These are phyloP conservation scores for Drosophila arizonae DNA, from an alignment of 1,140 invertebrate species.

Conservation along the genomic window DNA sequence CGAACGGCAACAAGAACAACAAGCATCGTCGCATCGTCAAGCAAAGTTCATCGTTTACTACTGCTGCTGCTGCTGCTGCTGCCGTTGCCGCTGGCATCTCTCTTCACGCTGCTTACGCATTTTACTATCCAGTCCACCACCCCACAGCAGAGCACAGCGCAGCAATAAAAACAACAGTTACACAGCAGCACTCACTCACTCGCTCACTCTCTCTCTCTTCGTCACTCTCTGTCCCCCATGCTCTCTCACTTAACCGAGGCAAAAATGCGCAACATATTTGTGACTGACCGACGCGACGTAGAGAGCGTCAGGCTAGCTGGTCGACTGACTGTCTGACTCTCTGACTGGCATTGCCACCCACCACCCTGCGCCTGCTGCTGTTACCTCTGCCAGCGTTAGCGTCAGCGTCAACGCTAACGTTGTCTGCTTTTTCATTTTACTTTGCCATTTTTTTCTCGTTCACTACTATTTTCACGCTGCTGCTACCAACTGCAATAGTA, in stretches of 20 bases:
- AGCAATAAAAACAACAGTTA: conserved; percentile 72
- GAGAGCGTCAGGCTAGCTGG: conserved; percentile 29
- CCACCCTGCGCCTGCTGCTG: conserved; percentile 32
- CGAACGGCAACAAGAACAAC: conserved; percentile 45
- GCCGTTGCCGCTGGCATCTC: conserved; percentile 34
- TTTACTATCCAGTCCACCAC: conserved; percentile 56
- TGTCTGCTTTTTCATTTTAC: conserved; percentile 62
- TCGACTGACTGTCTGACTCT: conserved; percentile 35
- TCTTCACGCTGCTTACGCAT: conserved; percentile 64
- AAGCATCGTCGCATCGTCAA: conserved; percentile 51
- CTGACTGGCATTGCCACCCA: conserved; percentile 38
- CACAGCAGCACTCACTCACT: conserved; percentile 41
- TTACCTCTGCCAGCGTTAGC: conserved; percentile 36
- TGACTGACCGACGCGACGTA: conserved; percentile 62
- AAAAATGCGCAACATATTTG: conserved; percentile 78
- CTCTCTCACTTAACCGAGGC: conserved; percentile 20
- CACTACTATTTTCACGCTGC: conserved; percentile 78
- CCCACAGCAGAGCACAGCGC: conserved; percentile 17
- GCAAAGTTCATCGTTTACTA: conserved; percentile 79
- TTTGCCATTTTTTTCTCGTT: conserved; percentile 58
- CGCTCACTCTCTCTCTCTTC: conserved; percentile 19
- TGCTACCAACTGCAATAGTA: conserved; percentile 45
- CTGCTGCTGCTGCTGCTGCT: conserved; percentile 37
- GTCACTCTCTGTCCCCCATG: conserved; percentile 26
- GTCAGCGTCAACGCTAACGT: conserved; percentile 34